Conservation (phyloP, 2,888 invertebrate genomes). For the Apotomis turbidana region DNA sequence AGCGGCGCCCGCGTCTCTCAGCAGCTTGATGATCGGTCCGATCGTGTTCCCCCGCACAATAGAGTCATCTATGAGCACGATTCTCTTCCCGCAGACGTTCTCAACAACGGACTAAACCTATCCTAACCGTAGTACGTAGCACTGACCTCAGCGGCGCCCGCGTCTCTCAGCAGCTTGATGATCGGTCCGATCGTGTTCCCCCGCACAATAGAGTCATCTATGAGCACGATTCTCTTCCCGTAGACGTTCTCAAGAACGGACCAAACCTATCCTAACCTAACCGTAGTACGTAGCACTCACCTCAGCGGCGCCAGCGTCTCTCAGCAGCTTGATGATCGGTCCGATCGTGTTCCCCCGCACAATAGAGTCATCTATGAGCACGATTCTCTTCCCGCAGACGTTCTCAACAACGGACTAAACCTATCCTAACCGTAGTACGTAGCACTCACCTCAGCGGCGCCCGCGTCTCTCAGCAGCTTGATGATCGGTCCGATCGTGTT, state of each 20-base stretch:
- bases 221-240: slow-evolving; percentile 96
- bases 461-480: too few species aligned
- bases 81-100: too few species aligned
- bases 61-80: too few species aligned
- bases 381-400: slow-evolving; percentile 93
- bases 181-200: slow-evolving; percentile 99
- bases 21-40: too few species aligned
- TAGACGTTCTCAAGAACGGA: slow-evolving; percentile 88
- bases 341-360: slow-evolving; percentile 98
- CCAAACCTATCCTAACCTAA: too few species aligned
- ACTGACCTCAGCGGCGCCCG: slow-evolving; percentile 86
- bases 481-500: too few species aligned
- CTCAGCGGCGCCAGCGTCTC: slow-evolving; percentile 93
- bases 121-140: too few species aligned
- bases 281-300: not conserved
- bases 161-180: slow-evolving; percentile 94
- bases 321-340: slow-evolving; percentile 95
- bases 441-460: too few species aligned
- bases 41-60: too few species aligned
- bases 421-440: too few species aligned
- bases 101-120: too few species aligned
- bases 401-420: slow-evolving; percentile 82
- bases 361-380: slow-evolving; percentile 98
- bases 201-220: slow-evolving; percentile 99
- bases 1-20: too few species aligned